A percentile compares a stretch with the other conserved stretches of the same genome.
Conservation (phyloP, 1,140 invertebrate species). For the Scaptomyza graminum region DNA sequence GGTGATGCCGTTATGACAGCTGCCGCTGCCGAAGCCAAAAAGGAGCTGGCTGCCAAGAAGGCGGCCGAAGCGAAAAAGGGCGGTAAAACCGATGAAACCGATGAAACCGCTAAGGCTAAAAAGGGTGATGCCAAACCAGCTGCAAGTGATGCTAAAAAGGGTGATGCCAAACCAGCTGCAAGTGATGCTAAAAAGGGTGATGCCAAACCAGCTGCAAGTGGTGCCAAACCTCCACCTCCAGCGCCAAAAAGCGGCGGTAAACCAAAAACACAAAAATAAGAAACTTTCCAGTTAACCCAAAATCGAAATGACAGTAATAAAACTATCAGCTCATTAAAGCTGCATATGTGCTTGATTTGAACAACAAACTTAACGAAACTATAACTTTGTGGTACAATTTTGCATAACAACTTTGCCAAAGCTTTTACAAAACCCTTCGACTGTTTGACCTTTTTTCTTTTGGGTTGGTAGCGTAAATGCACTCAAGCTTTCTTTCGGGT, state of each 20-base stretch:
- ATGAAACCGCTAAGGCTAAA: background rate
- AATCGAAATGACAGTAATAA: background rate
- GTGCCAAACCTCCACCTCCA: background rate
- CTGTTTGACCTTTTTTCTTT: no score
- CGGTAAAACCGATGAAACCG: background rate
- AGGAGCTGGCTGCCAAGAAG: conserved; percentile 19
- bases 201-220: background rate
- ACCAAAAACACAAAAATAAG: background rate
- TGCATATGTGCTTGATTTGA: background rate
- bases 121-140: background rate
- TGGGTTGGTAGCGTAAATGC: no score
- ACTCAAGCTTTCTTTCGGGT: background rate
- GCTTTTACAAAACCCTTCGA: no score
- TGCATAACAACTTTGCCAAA: no score
- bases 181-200: background rate
- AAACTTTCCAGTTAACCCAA: background rate
- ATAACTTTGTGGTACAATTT: no score
- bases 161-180: background rate
- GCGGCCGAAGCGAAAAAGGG: background rate
- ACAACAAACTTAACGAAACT: no score
- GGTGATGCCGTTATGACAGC: conserved; percentile 41
- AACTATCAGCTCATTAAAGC: background rate
- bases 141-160: background rate
- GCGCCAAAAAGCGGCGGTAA: background rate
- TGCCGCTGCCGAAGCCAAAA: background rate